A percentile compares a stretch with the other conserved stretches of the same genome.
These are phyloP conservation scores for Macquaria australasica DNA, from an alignment of 2,113 vertebrate genomes.

Conservation along the genomic window DNA sequence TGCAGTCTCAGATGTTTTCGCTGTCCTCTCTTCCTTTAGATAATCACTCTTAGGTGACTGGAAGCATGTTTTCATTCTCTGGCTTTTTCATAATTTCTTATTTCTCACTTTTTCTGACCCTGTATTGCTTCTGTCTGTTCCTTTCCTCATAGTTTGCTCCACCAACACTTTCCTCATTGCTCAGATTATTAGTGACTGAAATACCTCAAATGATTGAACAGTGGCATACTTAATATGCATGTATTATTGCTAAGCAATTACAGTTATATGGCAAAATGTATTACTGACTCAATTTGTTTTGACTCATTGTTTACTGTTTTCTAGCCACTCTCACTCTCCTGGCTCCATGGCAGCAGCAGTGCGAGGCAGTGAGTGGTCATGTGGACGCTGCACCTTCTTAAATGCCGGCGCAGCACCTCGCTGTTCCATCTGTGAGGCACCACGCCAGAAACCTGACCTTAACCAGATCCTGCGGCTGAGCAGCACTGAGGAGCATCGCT, in stretches of 20 bases:
- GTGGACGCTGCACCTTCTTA: constrained; percentile 95
- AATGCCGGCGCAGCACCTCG: constrained; percentile 92
- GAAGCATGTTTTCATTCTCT: constrained; percentile 29
- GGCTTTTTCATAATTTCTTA: neutral
- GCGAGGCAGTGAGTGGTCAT: constrained; percentile 92
- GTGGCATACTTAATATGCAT: neutral
- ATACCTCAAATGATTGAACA: neutral
- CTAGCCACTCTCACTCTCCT: constrained; percentile 92
- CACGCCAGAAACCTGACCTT: constrained; percentile 95
- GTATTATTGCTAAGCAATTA: constrained; percentile 10
- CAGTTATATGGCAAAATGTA: constrained; percentile 6
- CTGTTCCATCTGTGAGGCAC: constrained; percentile 98
- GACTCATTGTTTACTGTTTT: constrained; percentile 59
- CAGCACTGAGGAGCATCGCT: constrained; percentile 92
- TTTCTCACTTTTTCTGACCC: neutral
- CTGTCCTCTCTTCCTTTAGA: constrained; percentile 23
- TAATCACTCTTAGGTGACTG: constrained; percentile 37
- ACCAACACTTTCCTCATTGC: neutral
- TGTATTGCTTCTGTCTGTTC: neutral
- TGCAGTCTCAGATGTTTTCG: constrained; percentile 36
- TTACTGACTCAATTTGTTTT: constrained; percentile 31
- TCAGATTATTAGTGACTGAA: constrained; percentile 5
- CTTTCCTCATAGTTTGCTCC: constrained; percentile 5
- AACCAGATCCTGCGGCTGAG: constrained; percentile 97
- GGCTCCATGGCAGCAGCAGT: constrained; percentile 93